Conservation (phyloP, 2,797 vertebrate genomes). For the Lithobates sylvaticus region DNA sequence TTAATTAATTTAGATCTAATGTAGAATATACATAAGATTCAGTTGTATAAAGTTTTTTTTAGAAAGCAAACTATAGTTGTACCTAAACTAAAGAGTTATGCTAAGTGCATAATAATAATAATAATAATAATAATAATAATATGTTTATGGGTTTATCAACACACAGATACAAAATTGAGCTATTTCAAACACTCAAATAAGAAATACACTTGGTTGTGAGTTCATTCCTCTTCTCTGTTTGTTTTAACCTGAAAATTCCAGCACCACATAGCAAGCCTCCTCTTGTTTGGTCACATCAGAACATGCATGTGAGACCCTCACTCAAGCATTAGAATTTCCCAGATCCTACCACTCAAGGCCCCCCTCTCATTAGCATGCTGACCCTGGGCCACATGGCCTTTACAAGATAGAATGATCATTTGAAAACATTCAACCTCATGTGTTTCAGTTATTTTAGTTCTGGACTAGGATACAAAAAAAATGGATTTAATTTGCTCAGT, state of each 20-base stretch:
- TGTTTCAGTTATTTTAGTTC: slow-evolving; percentile 19
- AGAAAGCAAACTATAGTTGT: neutral
- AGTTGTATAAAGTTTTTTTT: neutral
- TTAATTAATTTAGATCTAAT: neutral
- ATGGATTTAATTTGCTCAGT: neutral
- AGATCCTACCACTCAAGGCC: slow-evolving; percentile 34
- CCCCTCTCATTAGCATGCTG: slow-evolving; percentile 57
- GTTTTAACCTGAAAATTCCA: slow-evolving; percentile 71
- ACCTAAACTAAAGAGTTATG: slow-evolving; percentile 1
- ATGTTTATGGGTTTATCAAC: slow-evolving; percentile 13
- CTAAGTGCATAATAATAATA: neutral
- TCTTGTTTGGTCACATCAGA: slow-evolving; percentile 69
- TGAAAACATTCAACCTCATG: slow-evolving; percentile 41
- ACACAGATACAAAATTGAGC: slow-evolving; percentile 3
- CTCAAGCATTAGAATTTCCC: slow-evolving; percentile 41
- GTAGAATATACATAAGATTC: neutral
- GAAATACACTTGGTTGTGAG: slow-evolving; percentile 31
- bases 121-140: too few relatives aligned
- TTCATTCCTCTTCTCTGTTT: slow-evolving; percentile 56
- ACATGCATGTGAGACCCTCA: slow-evolving; percentile 56
- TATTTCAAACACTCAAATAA: slow-evolving; percentile 39
- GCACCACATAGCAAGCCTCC: slow-evolving; percentile 69
- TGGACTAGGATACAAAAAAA: neutral
- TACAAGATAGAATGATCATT: slow-evolving; percentile 41
- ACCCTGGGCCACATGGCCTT: slow-evolving; percentile 47